phyloP scores from a whole-genome alignment of 2,113 vertebrate species.

The Ptyas mucosa region DNA sequence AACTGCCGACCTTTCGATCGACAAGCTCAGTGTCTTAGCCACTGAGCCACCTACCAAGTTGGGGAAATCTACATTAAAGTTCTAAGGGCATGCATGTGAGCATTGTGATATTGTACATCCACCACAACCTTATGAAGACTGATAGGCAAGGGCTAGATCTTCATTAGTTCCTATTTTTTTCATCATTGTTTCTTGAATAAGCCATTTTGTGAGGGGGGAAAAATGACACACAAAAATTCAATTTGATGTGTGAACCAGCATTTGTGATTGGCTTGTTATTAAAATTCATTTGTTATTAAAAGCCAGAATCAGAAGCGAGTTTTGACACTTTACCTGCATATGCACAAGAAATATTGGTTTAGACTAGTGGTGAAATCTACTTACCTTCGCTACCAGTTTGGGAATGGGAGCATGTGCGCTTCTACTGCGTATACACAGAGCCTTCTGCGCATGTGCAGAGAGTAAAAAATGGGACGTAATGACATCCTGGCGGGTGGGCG shows the following conservation, averaged over 20 bases:
- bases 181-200: not conserved
- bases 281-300: not conserved
- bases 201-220: not conserved
- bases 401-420: too few species aligned
- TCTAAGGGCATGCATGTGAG: not conserved
- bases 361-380: not conserved
- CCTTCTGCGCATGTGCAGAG: too few species aligned
- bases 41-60: not conserved
- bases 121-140: not conserved
- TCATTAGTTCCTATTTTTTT: not conserved
- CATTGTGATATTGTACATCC: not conserved
- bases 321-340: not conserved
- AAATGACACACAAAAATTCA: not conserved
- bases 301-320: not conserved
- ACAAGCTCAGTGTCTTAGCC: too few species aligned
- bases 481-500: too few species aligned
- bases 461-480: too few species aligned
- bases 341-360: not conserved
- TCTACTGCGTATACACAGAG: too few species aligned
- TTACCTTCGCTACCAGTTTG: too few species aligned
- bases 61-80: not conserved
- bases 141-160: not conserved
- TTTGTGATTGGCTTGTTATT: not conserved
- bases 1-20: too few species aligned
- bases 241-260: not conserved